phyloP scores from a whole-genome alignment of 2,113 vertebrate species.

The Tamias sibiricus region DNA sequence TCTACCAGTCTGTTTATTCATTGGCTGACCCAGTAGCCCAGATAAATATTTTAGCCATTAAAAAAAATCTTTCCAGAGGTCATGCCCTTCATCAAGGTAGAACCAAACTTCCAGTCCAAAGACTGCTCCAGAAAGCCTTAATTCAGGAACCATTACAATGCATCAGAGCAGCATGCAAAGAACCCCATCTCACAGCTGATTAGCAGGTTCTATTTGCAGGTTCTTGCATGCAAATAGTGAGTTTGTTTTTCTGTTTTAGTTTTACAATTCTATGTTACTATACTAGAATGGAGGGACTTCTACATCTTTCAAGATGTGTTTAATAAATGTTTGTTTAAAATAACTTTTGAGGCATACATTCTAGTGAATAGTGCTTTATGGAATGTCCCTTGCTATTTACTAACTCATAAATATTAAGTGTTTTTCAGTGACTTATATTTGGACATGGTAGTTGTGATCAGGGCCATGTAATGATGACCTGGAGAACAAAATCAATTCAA shows the following conservation, averaged over 20 bases:
- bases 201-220: slow-evolving; percentile 11
- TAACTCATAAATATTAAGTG: slow-evolving; percentile 52
- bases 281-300: slow-evolving; percentile 58
- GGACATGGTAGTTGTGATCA: neutral
- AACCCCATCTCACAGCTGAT: neutral
- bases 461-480: neutral
- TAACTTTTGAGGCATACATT: slow-evolving; percentile 29
- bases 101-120: neutral
- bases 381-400: slow-evolving; percentile 44
- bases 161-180: neutral
- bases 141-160: neutral
- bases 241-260: slow-evolving; percentile 14
- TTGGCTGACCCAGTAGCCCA: slow-evolving; percentile 3
- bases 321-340: slow-evolving; percentile 46
- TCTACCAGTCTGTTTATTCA: neutral
- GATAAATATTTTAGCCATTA: slow-evolving; percentile 49
- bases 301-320: slow-evolving; percentile 55
- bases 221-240: neutral
- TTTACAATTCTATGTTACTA: slow-evolving; percentile 66
- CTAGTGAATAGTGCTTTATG: slow-evolving; percentile 49
- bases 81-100: neutral
- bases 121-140: slow-evolving; percentile 5
- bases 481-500: slow-evolving; percentile 30
- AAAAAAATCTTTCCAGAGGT: slow-evolving; percentile 25
- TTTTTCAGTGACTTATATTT: slow-evolving; percentile 50